Conservation (phyloP, 2,797 vertebrate species). For the Sebastolobus alascanus region DNA sequence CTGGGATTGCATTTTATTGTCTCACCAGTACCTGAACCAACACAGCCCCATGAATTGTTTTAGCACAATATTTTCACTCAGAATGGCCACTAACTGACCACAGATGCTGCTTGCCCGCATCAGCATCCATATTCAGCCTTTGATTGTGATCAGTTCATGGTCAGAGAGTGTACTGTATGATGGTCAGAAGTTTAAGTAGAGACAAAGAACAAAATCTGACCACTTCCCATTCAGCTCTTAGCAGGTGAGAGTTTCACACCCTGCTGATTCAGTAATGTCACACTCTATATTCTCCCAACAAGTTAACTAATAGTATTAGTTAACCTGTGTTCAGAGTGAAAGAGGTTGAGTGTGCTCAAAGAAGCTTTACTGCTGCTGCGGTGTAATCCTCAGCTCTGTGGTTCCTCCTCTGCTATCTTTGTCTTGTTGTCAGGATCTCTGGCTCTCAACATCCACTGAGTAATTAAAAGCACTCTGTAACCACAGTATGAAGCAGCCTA, state of each 20-base stretch:
- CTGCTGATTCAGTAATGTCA: constrained; percentile 34
- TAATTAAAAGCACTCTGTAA: constrained; percentile 65
- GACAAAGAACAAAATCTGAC: constrained; percentile 1
- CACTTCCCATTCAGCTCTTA: constrained; percentile 4
- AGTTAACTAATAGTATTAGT: constrained; percentile 61
- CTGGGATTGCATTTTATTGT: not conserved
- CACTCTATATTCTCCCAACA: constrained; percentile 28
- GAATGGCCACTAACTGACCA: not conserved
- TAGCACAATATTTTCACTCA: not conserved
- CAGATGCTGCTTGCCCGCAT: not conserved
- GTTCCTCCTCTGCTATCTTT: constrained; percentile 63
- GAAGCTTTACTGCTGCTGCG: constrained; percentile 70
- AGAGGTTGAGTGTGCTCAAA: constrained; percentile 61
- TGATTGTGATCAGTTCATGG: not conserved
- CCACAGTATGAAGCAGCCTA: constrained; percentile 36
- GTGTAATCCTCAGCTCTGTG: constrained; percentile 65
- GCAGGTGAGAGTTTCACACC: constrained; percentile 18
- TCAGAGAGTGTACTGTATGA: not conserved
- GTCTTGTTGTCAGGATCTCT: constrained; percentile 55
- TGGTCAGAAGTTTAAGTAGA: constrained; percentile 7
- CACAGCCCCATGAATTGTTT: not conserved
- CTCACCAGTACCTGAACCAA: not conserved
- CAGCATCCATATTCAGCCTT: not conserved
- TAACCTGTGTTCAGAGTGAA: constrained; percentile 36
- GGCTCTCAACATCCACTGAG: constrained; percentile 49